phyloP scores from a whole-genome alignment of 2,888 invertebrate species.

The Hesperia comma region DNA sequence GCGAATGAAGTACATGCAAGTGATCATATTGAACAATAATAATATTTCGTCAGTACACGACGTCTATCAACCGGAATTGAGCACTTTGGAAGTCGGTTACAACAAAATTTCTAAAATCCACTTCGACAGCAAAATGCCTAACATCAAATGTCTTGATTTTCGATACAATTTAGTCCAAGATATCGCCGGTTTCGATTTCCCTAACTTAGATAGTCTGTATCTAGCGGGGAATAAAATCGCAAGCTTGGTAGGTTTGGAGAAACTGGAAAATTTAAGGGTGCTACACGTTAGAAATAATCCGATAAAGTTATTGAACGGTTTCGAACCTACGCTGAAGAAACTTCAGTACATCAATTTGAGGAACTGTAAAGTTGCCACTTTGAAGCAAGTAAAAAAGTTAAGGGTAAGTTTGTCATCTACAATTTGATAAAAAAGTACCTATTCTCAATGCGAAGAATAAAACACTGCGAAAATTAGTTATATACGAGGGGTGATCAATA shows the following conservation, averaged over 20 bases:
- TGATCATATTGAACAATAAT: slow-evolving; percentile 82
- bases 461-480: no score
- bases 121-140: slow-evolving; percentile 61
- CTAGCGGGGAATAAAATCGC: slow-evolving; percentile 89
- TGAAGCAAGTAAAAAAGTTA: slow-evolving; percentile 82
- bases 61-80: slow-evolving; percentile 81
- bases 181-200: slow-evolving; percentile 73
- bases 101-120: slow-evolving; percentile 67
- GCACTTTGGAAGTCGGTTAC: slow-evolving; percentile 81
- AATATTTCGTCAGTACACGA: slow-evolving; percentile 76
- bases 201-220: slow-evolving; percentile 87
- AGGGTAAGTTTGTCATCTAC: slow-evolving; percentile 52
- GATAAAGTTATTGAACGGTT: slow-evolving; percentile 80
- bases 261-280: slow-evolving; percentile 85
- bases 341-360: slow-evolving; percentile 84
- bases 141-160: slow-evolving; percentile 82
- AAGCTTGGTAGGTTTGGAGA: slow-evolving; percentile 84
- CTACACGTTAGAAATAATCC: slow-evolving; percentile 90
- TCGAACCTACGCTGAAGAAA: slow-evolving; percentile 66
- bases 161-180: slow-evolving; percentile 78
- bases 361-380: slow-evolving; percentile 77
- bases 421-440: no score
- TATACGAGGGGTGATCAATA: no score
- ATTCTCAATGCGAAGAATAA: no score
- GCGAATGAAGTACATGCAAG: slow-evolving; percentile 84